These are phyloP conservation scores for Cygnus atratus DNA, from an alignment of 2,113 vertebrate genomes.

Conservation along the genomic window DNA sequence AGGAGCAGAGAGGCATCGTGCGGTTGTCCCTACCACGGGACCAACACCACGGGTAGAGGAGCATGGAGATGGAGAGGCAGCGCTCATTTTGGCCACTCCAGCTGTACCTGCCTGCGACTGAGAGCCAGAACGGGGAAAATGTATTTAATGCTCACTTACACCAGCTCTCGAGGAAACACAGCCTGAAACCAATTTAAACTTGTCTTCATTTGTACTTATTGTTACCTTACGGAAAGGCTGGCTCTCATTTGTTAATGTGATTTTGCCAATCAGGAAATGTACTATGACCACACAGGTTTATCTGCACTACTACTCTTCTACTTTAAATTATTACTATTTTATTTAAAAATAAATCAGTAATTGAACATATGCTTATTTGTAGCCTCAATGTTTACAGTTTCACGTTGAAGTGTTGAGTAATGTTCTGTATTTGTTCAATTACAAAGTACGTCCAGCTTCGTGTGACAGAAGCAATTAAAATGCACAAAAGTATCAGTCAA, in stretches of 20 bases:
- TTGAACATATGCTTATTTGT: neutral
- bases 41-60: rapidly evolving
- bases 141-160: neutral
- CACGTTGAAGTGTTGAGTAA: neutral
- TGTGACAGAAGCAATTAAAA: neutral
- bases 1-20: neutral
- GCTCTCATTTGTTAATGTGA: neutral
- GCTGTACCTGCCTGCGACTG: neutral
- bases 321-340: too few relatives aligned
- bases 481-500: neutral
- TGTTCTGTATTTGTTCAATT: neutral
- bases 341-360: neutral
- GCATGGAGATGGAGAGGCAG: rapidly evolving
- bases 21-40: neutral
- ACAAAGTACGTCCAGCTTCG: neutral
- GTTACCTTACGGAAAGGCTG: neutral
- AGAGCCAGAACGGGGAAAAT: neutral
- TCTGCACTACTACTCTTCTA: neutral
- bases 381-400: neutral
- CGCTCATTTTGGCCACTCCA: neutral
- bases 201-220: neutral
- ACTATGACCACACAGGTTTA: neutral
- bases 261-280: neutral
- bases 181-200: neutral
- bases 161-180: neutral